Percentiles rank a stretch among this genome's conserved stretches.
phyloP scores from a whole-genome alignment of 2,797 vertebrate genomes.

The Diceros bicornis region DNA sequence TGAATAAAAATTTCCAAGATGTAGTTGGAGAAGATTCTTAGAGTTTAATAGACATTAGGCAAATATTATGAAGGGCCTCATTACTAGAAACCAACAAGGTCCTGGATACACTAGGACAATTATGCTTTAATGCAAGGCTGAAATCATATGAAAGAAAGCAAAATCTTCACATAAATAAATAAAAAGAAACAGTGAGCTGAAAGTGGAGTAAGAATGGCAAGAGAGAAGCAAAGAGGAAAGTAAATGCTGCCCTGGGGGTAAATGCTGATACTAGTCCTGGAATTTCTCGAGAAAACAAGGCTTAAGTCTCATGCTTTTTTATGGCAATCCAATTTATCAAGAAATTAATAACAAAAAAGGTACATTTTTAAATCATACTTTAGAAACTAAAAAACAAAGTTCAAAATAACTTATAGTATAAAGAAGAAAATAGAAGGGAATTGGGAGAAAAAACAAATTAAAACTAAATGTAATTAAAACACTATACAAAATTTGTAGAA shows the following conservation, averaged over 20 bases:
- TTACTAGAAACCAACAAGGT: not conserved
- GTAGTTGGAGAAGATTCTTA: not conserved
- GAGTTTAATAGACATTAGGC: not conserved
- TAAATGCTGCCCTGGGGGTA: not conserved
- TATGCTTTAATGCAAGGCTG: not conserved
- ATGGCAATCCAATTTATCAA: not conserved
- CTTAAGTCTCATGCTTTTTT: not conserved
- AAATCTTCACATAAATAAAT: not conserved
- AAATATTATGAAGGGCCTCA: not conserved
- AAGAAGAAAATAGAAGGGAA: not conserved
- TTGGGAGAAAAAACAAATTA: not conserved
- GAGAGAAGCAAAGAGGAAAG: not conserved
- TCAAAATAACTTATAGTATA: not conserved
- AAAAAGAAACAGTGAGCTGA: not conserved
- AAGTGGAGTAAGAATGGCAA: not conserved
- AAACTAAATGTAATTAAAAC: not conserved
- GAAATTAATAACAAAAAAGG: constrained; percentile 35
- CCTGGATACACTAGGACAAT: not conserved
- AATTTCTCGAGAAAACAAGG: not conserved
- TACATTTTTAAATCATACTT: not conserved
- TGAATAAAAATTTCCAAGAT: constrained; percentile 19
- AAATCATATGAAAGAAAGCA: not conserved
- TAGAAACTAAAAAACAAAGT: not conserved
- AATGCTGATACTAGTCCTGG: not conserved
- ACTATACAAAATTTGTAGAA: not conserved